Conservation (phyloP, 1,140 invertebrate genomes). For the Asbolus verrucosus region DNA sequence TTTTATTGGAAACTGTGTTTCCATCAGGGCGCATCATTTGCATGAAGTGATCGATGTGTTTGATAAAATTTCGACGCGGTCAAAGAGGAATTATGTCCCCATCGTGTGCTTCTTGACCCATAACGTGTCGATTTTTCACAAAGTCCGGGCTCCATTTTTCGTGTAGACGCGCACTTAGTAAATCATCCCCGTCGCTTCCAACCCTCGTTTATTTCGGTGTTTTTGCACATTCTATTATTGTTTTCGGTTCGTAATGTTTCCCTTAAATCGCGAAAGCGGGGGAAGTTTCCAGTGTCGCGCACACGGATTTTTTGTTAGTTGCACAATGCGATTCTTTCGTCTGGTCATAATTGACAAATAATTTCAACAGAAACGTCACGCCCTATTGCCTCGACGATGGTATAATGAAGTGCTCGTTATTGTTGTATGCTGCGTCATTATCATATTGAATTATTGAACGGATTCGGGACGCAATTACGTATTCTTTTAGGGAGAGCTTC, state of each 20-base stretch:
- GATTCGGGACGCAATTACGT: conserved; percentile 41
- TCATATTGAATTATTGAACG: conserved; percentile 56
- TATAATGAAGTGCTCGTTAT: conserved; percentile 36
- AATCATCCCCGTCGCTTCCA: conserved; percentile 17
- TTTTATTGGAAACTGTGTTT: conserved; percentile 31
- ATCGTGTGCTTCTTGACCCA: conserved; percentile 10
- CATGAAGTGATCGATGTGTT: conserved; percentile 19
- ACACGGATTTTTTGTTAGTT: conserved; percentile 15
- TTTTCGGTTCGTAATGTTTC: conserved; percentile 30
- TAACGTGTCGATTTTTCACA: not conserved
- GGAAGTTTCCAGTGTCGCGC: conserved; percentile 18
- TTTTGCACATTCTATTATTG: conserved; percentile 29
- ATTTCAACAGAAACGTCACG: conserved; percentile 46
- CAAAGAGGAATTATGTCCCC: conserved; percentile 1
- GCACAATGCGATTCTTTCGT: conserved; percentile 21
- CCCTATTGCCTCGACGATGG: conserved; percentile 12
- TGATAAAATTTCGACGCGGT: conserved; percentile 30
- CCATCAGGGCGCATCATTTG: conserved; percentile 13
- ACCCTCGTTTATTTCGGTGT: no score
- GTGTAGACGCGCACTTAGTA: conserved; percentile 26
- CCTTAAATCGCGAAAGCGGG: conserved; percentile 9
- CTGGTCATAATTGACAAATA: conserved; percentile 46
- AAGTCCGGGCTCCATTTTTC: no score
- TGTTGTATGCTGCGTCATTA: conserved; percentile 49
- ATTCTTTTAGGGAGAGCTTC: conserved; percentile 49